Percentiles rank a stretch among this genome's conserved stretches.
phyloP scores from a whole-genome alignment of 53 echinoderm and acorn worm genomes.

The Crossaster papposus region DNA sequence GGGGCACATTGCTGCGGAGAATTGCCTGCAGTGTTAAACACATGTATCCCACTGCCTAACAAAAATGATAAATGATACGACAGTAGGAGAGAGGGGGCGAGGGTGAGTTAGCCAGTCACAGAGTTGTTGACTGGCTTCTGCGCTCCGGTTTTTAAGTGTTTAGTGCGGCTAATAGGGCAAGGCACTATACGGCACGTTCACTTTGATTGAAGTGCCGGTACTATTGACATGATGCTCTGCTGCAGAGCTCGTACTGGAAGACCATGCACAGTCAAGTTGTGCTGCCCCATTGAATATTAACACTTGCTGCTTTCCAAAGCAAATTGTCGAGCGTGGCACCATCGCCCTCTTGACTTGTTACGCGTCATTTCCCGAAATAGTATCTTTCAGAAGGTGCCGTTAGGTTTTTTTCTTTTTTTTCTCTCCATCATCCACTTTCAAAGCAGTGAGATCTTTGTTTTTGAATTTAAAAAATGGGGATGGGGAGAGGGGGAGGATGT shows the following conservation, averaged over 20 bases:
- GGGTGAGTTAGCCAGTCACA: background rate
- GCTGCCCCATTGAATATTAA: conserved; percentile 60
- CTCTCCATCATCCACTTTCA: background rate
- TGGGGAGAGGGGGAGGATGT: background rate
- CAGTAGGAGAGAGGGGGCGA: background rate
- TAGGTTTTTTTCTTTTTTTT: background rate
- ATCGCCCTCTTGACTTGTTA: conserved; percentile 53
- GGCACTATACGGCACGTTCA: conserved; percentile 53
- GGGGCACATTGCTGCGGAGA: conserved; percentile 10
- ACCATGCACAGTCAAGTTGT: conserved; percentile 41
- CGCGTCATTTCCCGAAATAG: conserved; percentile 56
- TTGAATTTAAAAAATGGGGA: background rate
- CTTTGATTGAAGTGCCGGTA: conserved; percentile 49
- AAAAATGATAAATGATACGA: conserved; percentile 58
- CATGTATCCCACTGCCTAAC: background rate
- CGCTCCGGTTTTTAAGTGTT: conserved; percentile 46
- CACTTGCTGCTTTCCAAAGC: conserved; percentile 45
- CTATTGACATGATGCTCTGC: conserved; percentile 52
- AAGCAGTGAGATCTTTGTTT: background rate
- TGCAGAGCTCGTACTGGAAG: conserved; percentile 30
- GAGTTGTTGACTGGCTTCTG: conserved; percentile 33
- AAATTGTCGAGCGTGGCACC: conserved; percentile 55
- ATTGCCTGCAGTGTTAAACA: conserved; percentile 27
- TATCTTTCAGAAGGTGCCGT: conserved; percentile 49
- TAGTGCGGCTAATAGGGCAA: conserved; percentile 58